Percentiles rank a stretch among this genome's conserved stretches.
phyloP scores from a whole-genome alignment of 2,797 vertebrate species.

The Acrossocheilus fasciatus region DNA sequence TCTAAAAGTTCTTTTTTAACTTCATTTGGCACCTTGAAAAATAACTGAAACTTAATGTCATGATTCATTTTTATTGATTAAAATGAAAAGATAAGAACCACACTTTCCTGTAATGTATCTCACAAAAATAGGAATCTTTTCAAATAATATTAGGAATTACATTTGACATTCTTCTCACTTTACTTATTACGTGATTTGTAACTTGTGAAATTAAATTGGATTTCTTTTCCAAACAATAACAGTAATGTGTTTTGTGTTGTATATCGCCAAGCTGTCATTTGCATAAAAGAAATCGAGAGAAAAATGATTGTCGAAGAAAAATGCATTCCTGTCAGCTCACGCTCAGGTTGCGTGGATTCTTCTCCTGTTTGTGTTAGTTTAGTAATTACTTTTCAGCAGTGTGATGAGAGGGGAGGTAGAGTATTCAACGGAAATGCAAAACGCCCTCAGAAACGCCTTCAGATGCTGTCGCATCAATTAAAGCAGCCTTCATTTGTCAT shows the following conservation, averaged over 20 bases:
- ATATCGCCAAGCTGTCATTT: neutral
- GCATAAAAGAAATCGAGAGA: neutral
- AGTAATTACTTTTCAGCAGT: conserved; percentile 70
- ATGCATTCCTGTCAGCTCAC: conserved; percentile 8
- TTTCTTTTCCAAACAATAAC: neutral
- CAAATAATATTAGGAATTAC: neutral
- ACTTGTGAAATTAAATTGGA: conserved; percentile 2
- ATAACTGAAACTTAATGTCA: neutral
- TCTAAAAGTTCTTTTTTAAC: neutral
- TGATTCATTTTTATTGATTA: neutral
- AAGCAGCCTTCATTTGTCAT: conserved; percentile 77
- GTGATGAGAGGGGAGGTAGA: conserved; percentile 56
- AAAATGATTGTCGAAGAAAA: conserved; percentile 19
- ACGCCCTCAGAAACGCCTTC: conserved; percentile 71
- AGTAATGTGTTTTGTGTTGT: conserved; percentile 24
- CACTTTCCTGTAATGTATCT: neutral
- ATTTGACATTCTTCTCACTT: neutral
- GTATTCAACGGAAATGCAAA: conserved; percentile 66
- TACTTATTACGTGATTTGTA: neutral
- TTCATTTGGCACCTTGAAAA: neutral
- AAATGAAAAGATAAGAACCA: neutral
- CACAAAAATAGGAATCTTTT: neutral
- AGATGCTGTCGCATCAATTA: conserved; percentile 77
- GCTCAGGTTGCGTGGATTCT: neutral
- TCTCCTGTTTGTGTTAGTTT: conserved; percentile 56